A percentile compares a stretch with the other conserved stretches of the same genome.
Evolutionary conservation across 2,888 invertebrate genomes (phyloP).

Genomic region (Drosophila pseudotalamancana): DNA sequence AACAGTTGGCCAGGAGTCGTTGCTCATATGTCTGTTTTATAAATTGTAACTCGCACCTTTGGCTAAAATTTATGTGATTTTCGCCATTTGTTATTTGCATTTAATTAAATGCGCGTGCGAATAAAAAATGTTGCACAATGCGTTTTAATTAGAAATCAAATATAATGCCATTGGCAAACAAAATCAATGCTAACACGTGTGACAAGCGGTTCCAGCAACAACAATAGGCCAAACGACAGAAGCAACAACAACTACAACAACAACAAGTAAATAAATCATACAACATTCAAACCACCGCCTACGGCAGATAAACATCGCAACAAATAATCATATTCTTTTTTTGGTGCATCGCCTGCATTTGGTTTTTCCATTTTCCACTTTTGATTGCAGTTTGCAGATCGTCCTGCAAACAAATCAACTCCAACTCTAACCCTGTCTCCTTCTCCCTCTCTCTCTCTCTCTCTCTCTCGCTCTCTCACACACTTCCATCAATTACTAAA

Average conservation of each 20-base stretch:
- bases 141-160: conserved; percentile 76
- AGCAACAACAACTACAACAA: conserved; percentile 6
- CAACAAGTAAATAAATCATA: conserved; percentile 14
- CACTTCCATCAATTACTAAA: conserved; percentile 72
- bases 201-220: conserved; percentile 51
- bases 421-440: background rate
- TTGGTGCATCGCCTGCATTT: conserved; percentile 33
- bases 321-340: conserved; percentile 65
- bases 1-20: background rate
- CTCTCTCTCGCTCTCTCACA: background rate
- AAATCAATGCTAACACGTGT: conserved; percentile 69
- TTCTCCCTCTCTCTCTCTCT: background rate
- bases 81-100: conserved; percentile 75
- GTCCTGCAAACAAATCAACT: conserved; percentile 62
- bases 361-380: conserved; percentile 50
- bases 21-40: conserved; percentile 1
- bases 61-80: conserved; percentile 64
- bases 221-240: conserved; percentile 2
- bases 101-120: conserved; percentile 72
- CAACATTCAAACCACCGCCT: background rate
- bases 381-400: conserved; percentile 66
- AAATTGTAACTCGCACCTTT: conserved; percentile 36
- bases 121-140: conserved; percentile 35
- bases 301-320: conserved; percentile 24
- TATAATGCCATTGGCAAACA: conserved; percentile 58